A percentile compares a stretch with the other conserved stretches of the same genome.
Evolutionary conservation across 1,140 invertebrate genomes (phyloP).

Genomic region (Tetranychus cinnabarinus): DNA sequence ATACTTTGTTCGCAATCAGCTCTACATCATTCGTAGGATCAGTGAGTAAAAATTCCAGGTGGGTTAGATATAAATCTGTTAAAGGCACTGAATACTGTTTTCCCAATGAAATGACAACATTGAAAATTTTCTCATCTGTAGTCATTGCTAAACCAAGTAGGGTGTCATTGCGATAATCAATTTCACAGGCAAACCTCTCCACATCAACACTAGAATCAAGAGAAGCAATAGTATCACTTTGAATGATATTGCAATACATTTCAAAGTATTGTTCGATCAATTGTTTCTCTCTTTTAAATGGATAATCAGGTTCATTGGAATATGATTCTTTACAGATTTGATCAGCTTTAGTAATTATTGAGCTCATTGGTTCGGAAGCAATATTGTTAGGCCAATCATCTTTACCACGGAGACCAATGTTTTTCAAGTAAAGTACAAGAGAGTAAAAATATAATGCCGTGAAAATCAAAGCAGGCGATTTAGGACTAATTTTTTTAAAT

Average conservation of each 20-base stretch:
- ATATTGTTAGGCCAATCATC: background rate
- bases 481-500: background rate
- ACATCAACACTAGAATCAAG: background rate
- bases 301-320: background rate
- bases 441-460: background rate
- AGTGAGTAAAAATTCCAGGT: background rate
- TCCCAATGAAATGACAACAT: background rate
- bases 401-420: background rate
- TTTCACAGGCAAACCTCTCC: background rate
- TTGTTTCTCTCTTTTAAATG: background rate
- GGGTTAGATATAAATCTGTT: background rate
- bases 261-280: background rate
- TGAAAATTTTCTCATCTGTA: background rate
- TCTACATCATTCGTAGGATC: background rate
- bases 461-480: background rate
- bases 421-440: background rate
- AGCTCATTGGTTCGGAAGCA: background rate
- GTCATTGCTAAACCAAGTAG: slow-evolving; percentile 1
- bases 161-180: background rate
- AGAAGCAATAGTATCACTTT: background rate
- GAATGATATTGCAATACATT: background rate
- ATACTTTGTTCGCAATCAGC: background rate
- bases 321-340: background rate
- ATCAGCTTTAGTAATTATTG: background rate
- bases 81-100: background rate